phyloP scores from a whole-genome alignment of 2,797 vertebrate genomes.

The Valencia hispanica region DNA sequence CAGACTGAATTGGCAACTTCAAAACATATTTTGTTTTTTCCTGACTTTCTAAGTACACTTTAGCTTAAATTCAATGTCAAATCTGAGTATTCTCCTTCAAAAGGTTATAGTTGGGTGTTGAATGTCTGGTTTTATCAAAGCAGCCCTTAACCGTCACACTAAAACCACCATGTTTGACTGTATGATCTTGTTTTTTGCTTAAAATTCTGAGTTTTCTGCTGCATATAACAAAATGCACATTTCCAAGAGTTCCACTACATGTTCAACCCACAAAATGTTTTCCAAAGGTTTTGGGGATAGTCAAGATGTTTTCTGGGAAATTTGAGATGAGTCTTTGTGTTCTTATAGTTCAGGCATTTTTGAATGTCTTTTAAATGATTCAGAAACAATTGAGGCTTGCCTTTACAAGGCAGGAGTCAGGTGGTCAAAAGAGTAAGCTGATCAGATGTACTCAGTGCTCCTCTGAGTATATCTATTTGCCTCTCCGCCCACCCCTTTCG shows the following conservation, averaged over 20 bases:
- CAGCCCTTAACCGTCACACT: not conserved
- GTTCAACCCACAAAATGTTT: not conserved
- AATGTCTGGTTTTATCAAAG: not conserved
- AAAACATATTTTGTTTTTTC: no score
- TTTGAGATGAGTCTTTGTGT: not conserved
- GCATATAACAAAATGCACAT: not conserved
- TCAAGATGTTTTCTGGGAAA: not conserved
- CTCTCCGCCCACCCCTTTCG: no score
- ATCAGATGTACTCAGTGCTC: no score
- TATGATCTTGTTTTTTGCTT: no score
- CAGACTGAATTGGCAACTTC: not conserved
- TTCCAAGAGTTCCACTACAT: not conserved
- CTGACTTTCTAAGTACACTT: not conserved
- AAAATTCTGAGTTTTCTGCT: not conserved
- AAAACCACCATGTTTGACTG: not conserved
- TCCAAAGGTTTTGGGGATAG: not conserved
- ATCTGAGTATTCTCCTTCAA: not conserved
- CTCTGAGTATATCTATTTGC: no score
- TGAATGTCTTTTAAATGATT: not conserved
- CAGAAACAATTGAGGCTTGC: no score
- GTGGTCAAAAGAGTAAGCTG: no score
- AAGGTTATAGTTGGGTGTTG: not conserved
- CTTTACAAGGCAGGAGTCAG: no score
- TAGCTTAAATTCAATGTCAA: not conserved
- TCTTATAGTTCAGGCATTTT: not conserved